Percentiles rank a stretch among this genome's conserved stretches.
Evolutionary conservation across 2,888 invertebrate genomes (phyloP).

Genomic region (Heliconius sara): DNA sequence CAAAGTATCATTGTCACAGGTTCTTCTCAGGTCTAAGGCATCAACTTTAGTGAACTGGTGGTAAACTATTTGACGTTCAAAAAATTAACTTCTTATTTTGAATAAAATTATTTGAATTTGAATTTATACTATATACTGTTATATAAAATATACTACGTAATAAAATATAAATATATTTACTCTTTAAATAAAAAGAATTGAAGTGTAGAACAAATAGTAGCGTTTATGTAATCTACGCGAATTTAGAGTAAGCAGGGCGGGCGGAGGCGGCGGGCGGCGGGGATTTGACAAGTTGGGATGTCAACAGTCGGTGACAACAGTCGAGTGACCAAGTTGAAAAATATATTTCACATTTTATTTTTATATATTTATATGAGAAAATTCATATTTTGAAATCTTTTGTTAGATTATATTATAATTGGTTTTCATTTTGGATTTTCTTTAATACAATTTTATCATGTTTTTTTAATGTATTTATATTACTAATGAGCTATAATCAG

Average conservation of each 20-base stretch:
- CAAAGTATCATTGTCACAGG: too few species aligned
- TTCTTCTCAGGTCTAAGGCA: too few species aligned
- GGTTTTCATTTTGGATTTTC: background rate
- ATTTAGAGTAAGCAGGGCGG: constrained; percentile 51
- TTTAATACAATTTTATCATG: too few species aligned
- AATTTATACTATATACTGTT: too few species aligned
- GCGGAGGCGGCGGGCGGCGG: constrained; percentile 26
- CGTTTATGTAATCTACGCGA: constrained; percentile 52
- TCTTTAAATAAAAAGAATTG: background rate
- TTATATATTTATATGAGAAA: constrained; percentile 8
- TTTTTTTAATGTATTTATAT: too few species aligned
- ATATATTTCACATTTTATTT: constrained; percentile 28
- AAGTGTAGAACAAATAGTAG: constrained; percentile 44
- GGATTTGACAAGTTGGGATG: constrained; percentile 58
- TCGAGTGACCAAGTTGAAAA: constrained; percentile 31
- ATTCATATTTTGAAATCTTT: background rate
- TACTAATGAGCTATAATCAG: too few species aligned
- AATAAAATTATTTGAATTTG: too few species aligned
- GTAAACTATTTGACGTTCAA: too few species aligned
- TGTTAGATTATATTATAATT: background rate
- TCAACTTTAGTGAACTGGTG: too few species aligned
- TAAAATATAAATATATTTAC: background rate
- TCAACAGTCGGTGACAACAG: constrained; percentile 54
- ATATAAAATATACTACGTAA: background rate
- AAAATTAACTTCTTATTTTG: too few species aligned